Evolutionary conservation across 2,113 vertebrate genomes (phyloP).

Genomic region (Macheiramphus alcinus): DNA sequence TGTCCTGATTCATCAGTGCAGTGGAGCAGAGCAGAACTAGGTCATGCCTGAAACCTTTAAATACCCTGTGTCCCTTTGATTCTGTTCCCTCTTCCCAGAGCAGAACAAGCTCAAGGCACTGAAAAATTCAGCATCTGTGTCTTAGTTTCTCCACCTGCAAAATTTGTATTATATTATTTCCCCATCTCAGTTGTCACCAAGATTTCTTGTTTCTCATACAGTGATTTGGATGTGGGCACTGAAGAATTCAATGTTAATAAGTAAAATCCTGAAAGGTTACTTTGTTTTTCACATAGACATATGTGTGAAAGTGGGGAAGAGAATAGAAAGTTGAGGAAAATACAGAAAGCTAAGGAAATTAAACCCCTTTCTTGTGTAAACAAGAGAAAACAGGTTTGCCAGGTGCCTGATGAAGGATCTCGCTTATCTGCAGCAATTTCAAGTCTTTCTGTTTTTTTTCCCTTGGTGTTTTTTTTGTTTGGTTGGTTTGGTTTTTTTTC

Average conservation of each 20-base stretch:
- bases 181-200: neutral
- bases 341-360: neutral
- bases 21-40: neutral
- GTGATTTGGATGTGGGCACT: neutral
- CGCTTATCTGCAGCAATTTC: neutral
- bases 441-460: fast-evolving
- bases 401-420: neutral
- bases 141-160: neutral
- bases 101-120: neutral
- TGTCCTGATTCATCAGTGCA: neutral
- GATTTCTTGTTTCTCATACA: neutral
- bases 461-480: neutral
- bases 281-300: neutral
- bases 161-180: neutral
- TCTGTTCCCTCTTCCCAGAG: neutral
- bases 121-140: neutral
- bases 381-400: neutral
- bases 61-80: neutral
- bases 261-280: neutral
- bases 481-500: neutral
- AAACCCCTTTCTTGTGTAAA: neutral
- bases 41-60: neutral
- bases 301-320: neutral
- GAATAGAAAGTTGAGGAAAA: neutral
- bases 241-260: neutral